These are phyloP conservation scores for Clunio marinus DNA, from an alignment of 2,888 invertebrate species.

Conservation along the genomic window DNA sequence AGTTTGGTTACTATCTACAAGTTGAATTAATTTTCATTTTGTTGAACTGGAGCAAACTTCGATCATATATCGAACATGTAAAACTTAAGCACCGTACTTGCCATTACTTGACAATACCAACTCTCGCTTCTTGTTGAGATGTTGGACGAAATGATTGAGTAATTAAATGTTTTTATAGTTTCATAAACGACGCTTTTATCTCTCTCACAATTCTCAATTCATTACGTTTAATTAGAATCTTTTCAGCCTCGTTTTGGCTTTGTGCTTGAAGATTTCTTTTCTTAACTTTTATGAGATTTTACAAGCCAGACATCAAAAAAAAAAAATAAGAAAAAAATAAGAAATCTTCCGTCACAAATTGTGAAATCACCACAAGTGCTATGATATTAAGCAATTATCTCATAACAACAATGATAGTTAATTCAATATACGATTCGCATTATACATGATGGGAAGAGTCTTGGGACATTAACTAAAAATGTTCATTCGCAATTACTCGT, in stretches of 20 bases:
- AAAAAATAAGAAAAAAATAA: not conserved
- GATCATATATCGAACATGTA: too few relatives aligned
- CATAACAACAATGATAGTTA: slow-evolving; percentile 9
- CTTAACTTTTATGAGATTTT: not conserved
- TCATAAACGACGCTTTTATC: not conserved
- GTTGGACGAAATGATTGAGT: slow-evolving; percentile 28
- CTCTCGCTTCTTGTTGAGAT: too few relatives aligned
- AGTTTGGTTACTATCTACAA: too few relatives aligned
- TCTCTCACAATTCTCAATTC: slow-evolving; percentile 23
- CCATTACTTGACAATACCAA: too few relatives aligned
- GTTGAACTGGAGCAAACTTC: too few relatives aligned
- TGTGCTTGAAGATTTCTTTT: too few relatives aligned
- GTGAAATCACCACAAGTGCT: not conserved
- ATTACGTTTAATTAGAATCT: slow-evolving; percentile 33
- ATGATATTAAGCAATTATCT: slow-evolving; percentile 30
- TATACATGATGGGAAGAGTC: not conserved
- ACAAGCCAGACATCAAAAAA: not conserved
- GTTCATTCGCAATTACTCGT: not conserved
- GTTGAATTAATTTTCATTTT: too few relatives aligned
- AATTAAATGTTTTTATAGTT: slow-evolving; percentile 27
- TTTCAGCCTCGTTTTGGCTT: not conserved
- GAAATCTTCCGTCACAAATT: not conserved
- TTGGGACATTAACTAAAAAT: not conserved
- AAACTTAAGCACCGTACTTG: too few relatives aligned
- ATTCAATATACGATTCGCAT: slow-evolving; percentile 11